Evolutionary conservation across 2,797 vertebrate species (phyloP).

Genomic region (Microctenopoma lineatum): DNA sequence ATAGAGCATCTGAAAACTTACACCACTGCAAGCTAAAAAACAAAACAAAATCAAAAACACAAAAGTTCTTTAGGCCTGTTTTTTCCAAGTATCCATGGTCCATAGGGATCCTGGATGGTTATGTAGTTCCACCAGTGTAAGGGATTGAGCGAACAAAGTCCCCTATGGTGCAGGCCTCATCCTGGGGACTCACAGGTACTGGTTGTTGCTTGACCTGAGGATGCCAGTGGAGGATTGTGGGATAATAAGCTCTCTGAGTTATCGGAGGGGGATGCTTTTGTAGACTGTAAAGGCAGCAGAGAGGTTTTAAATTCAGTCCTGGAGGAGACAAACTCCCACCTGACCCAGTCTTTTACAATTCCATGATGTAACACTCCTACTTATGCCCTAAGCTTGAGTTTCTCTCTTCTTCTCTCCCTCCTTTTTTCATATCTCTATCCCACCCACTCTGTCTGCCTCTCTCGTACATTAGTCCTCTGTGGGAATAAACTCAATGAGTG

Average conservation of each 20-base stretch:
- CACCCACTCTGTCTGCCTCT: conserved; percentile 49
- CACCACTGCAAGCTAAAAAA: conserved; percentile 4
- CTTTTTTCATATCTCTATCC: conserved; percentile 28
- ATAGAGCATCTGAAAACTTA: too few relatives aligned
- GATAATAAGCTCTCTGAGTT: conserved; percentile 49
- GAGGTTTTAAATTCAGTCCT: conserved; percentile 56
- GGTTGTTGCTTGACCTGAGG: conserved; percentile 40
- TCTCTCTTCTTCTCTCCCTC: conserved; percentile 35
- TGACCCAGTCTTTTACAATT: conserved; percentile 57
- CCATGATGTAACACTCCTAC: conserved; percentile 64
- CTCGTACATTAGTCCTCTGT: conserved; percentile 36
- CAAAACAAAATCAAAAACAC: conserved; percentile 2
- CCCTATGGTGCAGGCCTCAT: conserved; percentile 15
- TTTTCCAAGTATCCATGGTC: conserved; percentile 14
- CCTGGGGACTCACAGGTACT: conserved; percentile 29
- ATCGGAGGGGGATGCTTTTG: conserved; percentile 34
- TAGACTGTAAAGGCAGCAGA: conserved; percentile 31
- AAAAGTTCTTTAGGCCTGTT: conserved; percentile 1
- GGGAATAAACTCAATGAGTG: conserved; percentile 58
- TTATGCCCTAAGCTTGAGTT: conserved; percentile 45
- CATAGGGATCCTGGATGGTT: conserved; percentile 6
- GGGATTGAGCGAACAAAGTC: conserved; percentile 9
- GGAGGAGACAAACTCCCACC: conserved; percentile 55
- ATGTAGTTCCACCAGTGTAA: conserved; percentile 17
- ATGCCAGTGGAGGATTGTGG: conserved; percentile 23